Evolutionary conservation across 2,888 invertebrate species (phyloP), one percentile per base, ranked within the genome.

Genomic region (Torymus aiolomorphi): DNA sequence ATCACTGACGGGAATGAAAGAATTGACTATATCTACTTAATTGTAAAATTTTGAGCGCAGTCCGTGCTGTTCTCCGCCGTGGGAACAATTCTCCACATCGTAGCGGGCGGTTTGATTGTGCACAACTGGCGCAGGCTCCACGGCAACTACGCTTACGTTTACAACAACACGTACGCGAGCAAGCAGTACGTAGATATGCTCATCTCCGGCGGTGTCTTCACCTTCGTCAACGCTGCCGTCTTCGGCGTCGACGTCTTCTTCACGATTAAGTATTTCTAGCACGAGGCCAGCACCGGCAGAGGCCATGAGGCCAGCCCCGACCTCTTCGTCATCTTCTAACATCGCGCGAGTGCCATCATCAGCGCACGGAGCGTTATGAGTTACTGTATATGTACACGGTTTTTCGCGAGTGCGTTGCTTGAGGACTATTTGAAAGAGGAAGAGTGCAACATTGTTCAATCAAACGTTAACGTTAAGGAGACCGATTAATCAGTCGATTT

Each of bases 161-260:
- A 90, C 77, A 91, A 91, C 83, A 90, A 91, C 78, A 89, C 91
- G 75, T 92, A 93, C 83, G 93, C 94, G 13, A 93, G 94, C 87
- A 94, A 94, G 87, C 92, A 93, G 86, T 93, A 94, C 85, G 92
- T 94, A 91, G 94, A 94, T 85, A 93, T 95, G 90, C 91, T 95
- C 85, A 92, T 94, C 81, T 92, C 94, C 1, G 93, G 94, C 0
- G 93, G 94, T 42, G 92, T 94, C 54, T 94, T 94, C 85, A 92
- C 94, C 12, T 92, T 94, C 81, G 87, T 94, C 74, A 92, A 94
- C 85, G 93, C 93, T 0, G 88, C 91, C 0, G 92, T 94, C 13
- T 94, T 94, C 87, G 91, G 93, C 66, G 86, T 92, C 13, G 95
- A 95, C 86, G 92, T 94, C 51, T 91, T 93, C 86, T 89, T 94